These are phyloP conservation scores for Tridacna crocea DNA, from an alignment of 2,888 invertebrate genomes.

Conservation along the genomic window DNA sequence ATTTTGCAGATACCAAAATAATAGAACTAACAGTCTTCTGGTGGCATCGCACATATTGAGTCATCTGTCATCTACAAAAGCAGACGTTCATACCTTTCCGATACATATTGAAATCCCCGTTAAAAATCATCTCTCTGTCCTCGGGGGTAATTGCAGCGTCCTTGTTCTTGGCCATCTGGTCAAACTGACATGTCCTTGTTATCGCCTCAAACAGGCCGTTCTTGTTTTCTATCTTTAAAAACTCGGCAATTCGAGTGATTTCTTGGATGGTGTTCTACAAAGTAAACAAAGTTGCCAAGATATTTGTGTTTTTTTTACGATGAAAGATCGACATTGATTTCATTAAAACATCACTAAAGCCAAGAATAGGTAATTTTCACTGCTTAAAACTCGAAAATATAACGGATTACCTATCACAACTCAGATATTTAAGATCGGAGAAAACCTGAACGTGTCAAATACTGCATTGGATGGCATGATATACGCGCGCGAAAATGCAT, in stretches of 20 bases:
- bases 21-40: neutral
- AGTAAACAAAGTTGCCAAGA: neutral
- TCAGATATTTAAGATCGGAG: no score
- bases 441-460: no score
- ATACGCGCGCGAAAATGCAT: no score
- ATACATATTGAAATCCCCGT: conserved; percentile 21
- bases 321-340: no score
- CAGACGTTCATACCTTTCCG: conserved; percentile 24
- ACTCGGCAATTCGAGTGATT: conserved; percentile 31
- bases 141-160: neutral
- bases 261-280: conserved; percentile 39
- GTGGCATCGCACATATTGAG: neutral
- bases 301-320: neutral
- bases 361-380: neutral
- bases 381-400: no score
- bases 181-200: conserved; percentile 37
- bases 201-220: conserved; percentile 30
- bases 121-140: neutral
- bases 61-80: neutral
- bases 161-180: conserved; percentile 29
- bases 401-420: no score
- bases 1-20: neutral
- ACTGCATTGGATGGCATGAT: no score
- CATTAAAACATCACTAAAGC: neutral
- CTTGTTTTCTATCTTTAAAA: conserved; percentile 22